Evolutionary conservation across 2,888 invertebrate genomes (phyloP).

Genomic region (Eristalinus aeneus): DNA sequence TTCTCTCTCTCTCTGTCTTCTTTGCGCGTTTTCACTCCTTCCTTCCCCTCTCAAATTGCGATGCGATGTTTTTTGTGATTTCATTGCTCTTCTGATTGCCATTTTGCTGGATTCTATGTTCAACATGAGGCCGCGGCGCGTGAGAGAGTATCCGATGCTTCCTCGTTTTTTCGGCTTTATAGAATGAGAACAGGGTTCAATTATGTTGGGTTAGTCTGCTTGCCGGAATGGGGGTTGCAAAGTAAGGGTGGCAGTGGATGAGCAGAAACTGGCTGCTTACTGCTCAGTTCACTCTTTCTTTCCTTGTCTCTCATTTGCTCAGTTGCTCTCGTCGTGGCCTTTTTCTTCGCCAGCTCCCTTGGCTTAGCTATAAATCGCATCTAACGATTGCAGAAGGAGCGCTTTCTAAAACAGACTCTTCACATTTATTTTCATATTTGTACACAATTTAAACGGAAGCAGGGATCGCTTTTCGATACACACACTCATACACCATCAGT

Average conservation of each 20-base stretch:
- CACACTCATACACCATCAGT: not conserved
- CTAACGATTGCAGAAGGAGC: constrained; percentile 37
- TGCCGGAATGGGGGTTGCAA: constrained; percentile 36
- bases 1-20: not conserved
- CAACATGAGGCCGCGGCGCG: constrained; percentile 25
- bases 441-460: constrained; percentile 56
- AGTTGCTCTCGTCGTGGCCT: not conserved
- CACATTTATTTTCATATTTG: constrained; percentile 57
- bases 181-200: constrained; percentile 46
- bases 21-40: too few relatives aligned
- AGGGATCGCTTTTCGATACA: constrained; percentile 17
- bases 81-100: not conserved
- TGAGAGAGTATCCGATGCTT: constrained; percentile 48
- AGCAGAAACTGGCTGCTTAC: constrained; percentile 8
- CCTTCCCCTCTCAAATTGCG: not conserved
- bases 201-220: constrained; percentile 46
- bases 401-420: constrained; percentile 49
- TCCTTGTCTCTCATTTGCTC: not conserved
- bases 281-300: constrained; percentile 28
- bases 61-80: constrained; percentile 46
- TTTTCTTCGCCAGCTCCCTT: not conserved
- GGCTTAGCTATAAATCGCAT: constrained; percentile 40
- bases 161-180: constrained; percentile 36
- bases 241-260: constrained; percentile 48
- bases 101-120: constrained; percentile 45